Evolutionary conservation across 2,113 vertebrate species (phyloP).

Genomic region (Oryzias woworae): DNA sequence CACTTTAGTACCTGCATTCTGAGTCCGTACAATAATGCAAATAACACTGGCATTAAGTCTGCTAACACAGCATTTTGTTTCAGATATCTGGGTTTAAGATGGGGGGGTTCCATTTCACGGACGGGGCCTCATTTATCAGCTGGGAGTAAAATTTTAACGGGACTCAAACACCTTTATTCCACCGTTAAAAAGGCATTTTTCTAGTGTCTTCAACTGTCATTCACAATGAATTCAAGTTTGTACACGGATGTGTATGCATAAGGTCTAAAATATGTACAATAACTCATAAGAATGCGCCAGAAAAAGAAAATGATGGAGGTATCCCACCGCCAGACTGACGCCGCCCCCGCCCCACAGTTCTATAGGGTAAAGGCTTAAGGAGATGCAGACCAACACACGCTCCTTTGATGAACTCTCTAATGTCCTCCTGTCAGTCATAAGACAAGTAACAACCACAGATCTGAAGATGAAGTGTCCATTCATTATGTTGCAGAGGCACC

Average conservation of each 20-base stretch:
- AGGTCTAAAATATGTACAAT: slow-evolving; percentile 61
- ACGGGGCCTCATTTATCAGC: slow-evolving; percentile 35
- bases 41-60: slow-evolving; percentile 37
- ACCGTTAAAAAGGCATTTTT: slow-evolving; percentile 60
- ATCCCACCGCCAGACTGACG: slow-evolving; percentile 51
- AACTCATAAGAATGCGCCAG: slow-evolving; percentile 59
- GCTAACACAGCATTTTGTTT: slow-evolving; percentile 35
- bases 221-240: slow-evolving; percentile 55
- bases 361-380: slow-evolving; percentile 66
- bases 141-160: slow-evolving; percentile 45
- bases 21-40: slow-evolving; percentile 40
- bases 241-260: slow-evolving; percentile 53
- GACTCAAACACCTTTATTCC: slow-evolving; percentile 26
- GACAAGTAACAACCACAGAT: slow-evolving; percentile 45
- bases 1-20: slow-evolving; percentile 48
- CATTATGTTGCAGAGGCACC: slow-evolving; percentile 53
- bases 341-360: slow-evolving; percentile 31
- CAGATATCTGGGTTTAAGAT: slow-evolving; percentile 67
- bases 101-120: slow-evolving; percentile 44
- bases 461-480: slow-evolving; percentile 49
- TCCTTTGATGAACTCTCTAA: slow-evolving; percentile 50
- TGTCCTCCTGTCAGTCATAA: slow-evolving; percentile 37
- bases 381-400: slow-evolving; percentile 54
- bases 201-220: slow-evolving; percentile 46
- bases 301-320: slow-evolving; percentile 59